A percentile compares a stretch with the other conserved stretches of the same genome.
phyloP scores from a whole-genome alignment of 1,140 invertebrate genomes.

The Pachypsylla venusta region DNA sequence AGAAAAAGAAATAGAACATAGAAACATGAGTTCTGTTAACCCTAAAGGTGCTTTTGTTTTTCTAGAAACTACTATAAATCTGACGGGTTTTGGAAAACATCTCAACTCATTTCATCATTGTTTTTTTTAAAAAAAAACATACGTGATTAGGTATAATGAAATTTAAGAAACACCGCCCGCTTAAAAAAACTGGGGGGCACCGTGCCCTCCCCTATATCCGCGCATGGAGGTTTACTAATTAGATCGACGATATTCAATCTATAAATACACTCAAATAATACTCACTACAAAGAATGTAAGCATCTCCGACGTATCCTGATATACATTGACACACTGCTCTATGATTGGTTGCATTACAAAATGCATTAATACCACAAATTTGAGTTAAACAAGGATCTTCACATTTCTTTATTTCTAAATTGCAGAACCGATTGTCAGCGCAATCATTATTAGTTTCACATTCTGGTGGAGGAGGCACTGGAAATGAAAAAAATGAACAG shows the following conservation, averaged over 20 bases:
- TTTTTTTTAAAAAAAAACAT: too few relatives aligned
- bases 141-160: too few relatives aligned
- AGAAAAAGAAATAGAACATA: background rate
- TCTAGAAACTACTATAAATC: too few relatives aligned
- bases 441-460: conserved; percentile 63
- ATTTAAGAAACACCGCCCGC: too few relatives aligned
- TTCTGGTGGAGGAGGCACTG: conserved; percentile 31
- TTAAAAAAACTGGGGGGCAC: too few relatives aligned
- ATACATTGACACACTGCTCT: conserved; percentile 60
- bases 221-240: too few relatives aligned
- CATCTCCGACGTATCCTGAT: conserved; percentile 49
- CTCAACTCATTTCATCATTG: too few relatives aligned
- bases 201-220: too few relatives aligned
- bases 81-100: conserved; percentile 68
- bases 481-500: conserved; percentile 10
- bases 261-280: conserved; percentile 17
- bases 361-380: conserved; percentile 56
- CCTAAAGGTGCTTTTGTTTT: too few relatives aligned
- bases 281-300: conserved; percentile 49
- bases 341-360: conserved; percentile 64
- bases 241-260: too few relatives aligned
- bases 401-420: conserved; percentile 47
- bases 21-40: too few relatives aligned
- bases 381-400: conserved; percentile 55
- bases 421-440: conserved; percentile 56